Conservation (phyloP, 2,888 invertebrate species). For the Leptinotarsa rubiginosa region DNA sequence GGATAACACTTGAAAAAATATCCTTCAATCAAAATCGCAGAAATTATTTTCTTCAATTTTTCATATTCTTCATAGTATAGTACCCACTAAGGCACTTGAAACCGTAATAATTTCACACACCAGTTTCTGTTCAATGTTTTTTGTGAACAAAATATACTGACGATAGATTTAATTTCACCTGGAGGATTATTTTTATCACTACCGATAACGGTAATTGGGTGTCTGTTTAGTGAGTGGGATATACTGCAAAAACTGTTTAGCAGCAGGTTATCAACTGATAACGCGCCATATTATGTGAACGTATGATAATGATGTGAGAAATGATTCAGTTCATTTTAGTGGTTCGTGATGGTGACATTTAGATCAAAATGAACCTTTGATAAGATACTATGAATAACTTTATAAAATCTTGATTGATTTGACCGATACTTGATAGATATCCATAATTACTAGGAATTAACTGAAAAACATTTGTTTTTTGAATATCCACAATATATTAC, state of each 20-base stretch:
- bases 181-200: conserved; percentile 4
- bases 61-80: no score
- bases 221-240: conserved; percentile 6
- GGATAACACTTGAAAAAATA: no score
- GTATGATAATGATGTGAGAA: neutral
- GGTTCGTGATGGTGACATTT: neutral
- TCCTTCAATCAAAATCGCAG: no score
- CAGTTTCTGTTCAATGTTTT: neutral
- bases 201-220: neutral
- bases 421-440: no score
- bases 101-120: neutral
- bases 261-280: conserved; percentile 7
- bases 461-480: no score
- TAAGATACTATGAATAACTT: no score
- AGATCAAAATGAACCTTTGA: no score
- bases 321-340: neutral
- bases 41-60: no score
- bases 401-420: no score
- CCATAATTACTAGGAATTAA: no score
- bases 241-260: conserved; percentile 15
- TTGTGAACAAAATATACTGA: neutral
- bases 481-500: no score
- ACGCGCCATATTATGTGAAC: neutral
- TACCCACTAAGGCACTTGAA: neutral
- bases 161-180: conserved; percentile 1